These are phyloP conservation scores for Sarcoramphus papa DNA, from an alignment of 2,797 vertebrate genomes.

Conservation along the genomic window DNA sequence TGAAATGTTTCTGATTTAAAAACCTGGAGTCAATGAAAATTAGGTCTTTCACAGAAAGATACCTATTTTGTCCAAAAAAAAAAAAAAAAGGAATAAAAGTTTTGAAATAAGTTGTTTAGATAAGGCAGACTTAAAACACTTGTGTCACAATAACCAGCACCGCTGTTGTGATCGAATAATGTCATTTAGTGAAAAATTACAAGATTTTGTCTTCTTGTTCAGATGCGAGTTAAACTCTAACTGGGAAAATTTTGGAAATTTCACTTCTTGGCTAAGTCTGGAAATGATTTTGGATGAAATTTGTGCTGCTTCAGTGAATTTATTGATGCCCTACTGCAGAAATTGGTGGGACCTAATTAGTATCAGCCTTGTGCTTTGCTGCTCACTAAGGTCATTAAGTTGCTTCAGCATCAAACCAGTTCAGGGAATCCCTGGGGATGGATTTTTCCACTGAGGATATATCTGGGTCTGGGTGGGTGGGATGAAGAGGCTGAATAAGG, in stretches of 20 bases:
- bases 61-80: background rate
- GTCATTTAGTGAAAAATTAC: background rate
- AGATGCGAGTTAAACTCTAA: background rate
- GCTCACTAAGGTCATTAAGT: background rate
- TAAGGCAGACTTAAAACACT: background rate
- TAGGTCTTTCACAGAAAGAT: background rate
- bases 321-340: background rate
- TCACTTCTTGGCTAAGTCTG: background rate
- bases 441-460: background rate
- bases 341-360: background rate
- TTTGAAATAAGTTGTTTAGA: background rate
- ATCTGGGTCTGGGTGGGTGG: background rate
- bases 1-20: background rate
- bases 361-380: background rate
- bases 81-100: background rate
- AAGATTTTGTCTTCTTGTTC: background rate
- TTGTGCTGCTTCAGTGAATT: background rate
- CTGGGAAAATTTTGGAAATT: background rate
- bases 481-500: background rate
- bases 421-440: background rate
- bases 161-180: background rate
- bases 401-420: background rate
- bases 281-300: background rate
- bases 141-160: background rate
- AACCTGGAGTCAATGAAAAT: background rate